Percentiles rank a stretch among this genome's conserved stretches.
Conservation (phyloP, 2,797 vertebrate species). For the Heliangelus exortis region DNA sequence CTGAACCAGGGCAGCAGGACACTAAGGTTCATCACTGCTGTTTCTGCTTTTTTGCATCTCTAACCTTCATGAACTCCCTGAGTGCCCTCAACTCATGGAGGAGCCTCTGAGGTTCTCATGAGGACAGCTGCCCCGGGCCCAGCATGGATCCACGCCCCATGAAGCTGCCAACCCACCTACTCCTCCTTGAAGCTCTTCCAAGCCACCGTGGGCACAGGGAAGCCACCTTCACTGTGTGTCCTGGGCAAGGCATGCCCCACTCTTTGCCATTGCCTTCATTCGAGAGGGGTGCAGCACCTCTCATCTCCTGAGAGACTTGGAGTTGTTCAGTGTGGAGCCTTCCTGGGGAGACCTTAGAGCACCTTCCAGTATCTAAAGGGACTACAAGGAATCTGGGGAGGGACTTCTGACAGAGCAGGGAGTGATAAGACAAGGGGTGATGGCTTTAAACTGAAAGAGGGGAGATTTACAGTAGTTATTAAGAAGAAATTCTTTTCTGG, state of each 20-base stretch:
- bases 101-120: neutral
- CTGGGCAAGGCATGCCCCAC: neutral
- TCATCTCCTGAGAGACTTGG: too few relatives aligned
- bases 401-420: too few relatives aligned
- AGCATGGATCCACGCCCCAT: fast-evolving
- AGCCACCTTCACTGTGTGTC: neutral
- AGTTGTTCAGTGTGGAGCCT: too few relatives aligned
- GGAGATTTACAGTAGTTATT: too few relatives aligned
- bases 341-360: too few relatives aligned
- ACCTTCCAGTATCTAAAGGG: too few relatives aligned
- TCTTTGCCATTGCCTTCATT: neutral
- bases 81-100: neutral
- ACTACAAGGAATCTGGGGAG: too few relatives aligned
- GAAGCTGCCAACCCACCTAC: neutral
- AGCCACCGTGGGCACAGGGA: neutral
- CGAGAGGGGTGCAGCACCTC: too few relatives aligned
- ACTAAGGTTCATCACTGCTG: fast-evolving
- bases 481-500: too few relatives aligned
- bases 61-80: fast-evolving
- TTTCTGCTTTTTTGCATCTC: neutral
- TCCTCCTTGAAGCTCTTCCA: neutral
- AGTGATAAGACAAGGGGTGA: too few relatives aligned
- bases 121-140: neutral
- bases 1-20: neutral
- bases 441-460: too few relatives aligned